Evolutionary conservation across 1,140 invertebrate species (phyloP), one percentile per base, ranked within the genome.

Genomic region (Vanessa tameamea): DNA sequence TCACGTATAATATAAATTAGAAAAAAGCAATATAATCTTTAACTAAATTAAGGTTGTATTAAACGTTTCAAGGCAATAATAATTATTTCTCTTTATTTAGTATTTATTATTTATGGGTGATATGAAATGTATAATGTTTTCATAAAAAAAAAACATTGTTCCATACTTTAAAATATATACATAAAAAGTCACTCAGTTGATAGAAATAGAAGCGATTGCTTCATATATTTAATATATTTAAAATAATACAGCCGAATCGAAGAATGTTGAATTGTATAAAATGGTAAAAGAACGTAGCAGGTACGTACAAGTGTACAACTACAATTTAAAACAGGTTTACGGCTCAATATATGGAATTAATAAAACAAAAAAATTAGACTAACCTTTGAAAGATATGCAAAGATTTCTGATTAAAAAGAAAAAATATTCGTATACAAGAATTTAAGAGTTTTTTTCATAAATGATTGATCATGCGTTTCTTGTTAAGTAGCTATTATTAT

Each of bases 301-400:
- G 37, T 55, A 68, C 50, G 15, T 61, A 61, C 57, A 61, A 26
- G 57, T 61, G 57, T 61, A 37, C 57, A 61, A 61, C 55, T 57
- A 67, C 66, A 43, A 16, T 59, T 55, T 43, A 26, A 47, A 59
- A 57, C 53, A 16, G 23, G 31, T 69, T 69, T 37, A 69, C 55
- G 47, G 12, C 53, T 69, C 55, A 69, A 15, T 69, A 59, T 61
- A 61, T 61, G n/a, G 57, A 57, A 69, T 57, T 55, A 23, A 59
- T 59, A 59, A 61, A 61, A 61, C 57, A 37, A 61, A 61, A 61
- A 61, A 61, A 61, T n/a, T 61, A 61, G n/a, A 69, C 57, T 57
- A 47, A 69, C 50, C 64, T 65, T 65, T 65, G 47, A 65, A 50
- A 65, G 64, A 65, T 51, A 65, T 65, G 64, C 20, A 50, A 65